phyloP scores from a whole-genome alignment of 2,888 invertebrate genomes.

The Mythimna impura region DNA sequence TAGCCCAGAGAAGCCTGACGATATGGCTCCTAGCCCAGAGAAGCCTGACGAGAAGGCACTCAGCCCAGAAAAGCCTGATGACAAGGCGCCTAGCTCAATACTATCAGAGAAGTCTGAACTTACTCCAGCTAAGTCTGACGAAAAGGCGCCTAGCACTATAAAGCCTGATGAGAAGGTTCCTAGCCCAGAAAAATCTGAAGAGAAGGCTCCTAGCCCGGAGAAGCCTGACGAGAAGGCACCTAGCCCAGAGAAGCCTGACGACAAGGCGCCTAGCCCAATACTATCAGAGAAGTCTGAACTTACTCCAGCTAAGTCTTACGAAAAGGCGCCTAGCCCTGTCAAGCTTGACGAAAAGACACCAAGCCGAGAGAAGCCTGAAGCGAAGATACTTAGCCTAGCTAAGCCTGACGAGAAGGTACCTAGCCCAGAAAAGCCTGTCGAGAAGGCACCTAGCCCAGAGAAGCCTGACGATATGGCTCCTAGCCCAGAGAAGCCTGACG shows the following conservation, averaged over 20 bases:
- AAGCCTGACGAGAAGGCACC: not conserved
- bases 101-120: slow-evolving; percentile 4
- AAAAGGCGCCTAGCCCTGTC: not conserved
- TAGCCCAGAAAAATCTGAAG: slow-evolving; percentile 13
- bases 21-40: not conserved
- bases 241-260: slow-evolving; percentile 2
- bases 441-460: not conserved
- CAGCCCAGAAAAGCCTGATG: not conserved
- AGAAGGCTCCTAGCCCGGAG: not conserved
- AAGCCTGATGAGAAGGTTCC: slow-evolving; percentile 31
- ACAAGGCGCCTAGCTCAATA: not conserved
- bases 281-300: too few species aligned
- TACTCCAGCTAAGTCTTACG: slow-evolving; percentile 25
- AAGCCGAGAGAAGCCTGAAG: not conserved
- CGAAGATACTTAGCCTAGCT: not conserved
- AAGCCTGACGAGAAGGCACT: not conserved
- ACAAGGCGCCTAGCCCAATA: not conserved
- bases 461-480: not conserved
- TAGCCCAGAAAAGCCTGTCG: not conserved
- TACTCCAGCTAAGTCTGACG: slow-evolving; percentile 11
- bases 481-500: not conserved
- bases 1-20: not conserved
- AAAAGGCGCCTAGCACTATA: not conserved
- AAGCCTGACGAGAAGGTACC: slow-evolving; percentile 6
- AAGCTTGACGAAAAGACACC: slow-evolving; percentile 3